Evolutionary conservation across 2,113 vertebrate species (phyloP).

Genomic region (Regulus satrapa): DNA sequence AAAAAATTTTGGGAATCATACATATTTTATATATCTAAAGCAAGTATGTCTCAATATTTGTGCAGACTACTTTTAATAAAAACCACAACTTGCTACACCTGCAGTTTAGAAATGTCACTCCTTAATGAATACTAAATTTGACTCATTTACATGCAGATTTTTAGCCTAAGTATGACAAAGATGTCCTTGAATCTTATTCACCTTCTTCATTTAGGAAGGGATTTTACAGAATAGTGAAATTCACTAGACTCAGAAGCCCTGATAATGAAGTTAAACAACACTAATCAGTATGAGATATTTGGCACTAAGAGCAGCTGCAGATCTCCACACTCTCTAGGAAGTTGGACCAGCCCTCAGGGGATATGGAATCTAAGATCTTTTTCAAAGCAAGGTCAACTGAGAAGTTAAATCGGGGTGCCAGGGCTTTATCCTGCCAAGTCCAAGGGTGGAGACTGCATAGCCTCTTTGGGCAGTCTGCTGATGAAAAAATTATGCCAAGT

Average conservation of each 20-base stretch:
- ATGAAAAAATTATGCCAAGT: background rate
- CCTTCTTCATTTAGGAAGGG: background rate
- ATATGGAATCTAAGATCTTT: background rate
- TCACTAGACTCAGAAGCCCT: background rate
- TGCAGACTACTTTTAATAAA: background rate
- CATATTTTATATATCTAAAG: background rate
- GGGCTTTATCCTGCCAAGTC: background rate
- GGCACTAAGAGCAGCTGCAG: background rate
- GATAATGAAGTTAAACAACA: background rate
- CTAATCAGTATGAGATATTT: background rate
- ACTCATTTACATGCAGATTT: background rate
- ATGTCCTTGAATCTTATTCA: background rate
- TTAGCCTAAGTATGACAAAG: background rate
- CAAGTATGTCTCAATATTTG: background rate
- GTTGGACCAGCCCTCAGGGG: background rate
- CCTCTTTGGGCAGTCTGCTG: background rate
- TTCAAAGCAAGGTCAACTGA: background rate
- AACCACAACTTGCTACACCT: background rate
- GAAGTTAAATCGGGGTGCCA: background rate
- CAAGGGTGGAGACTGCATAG: background rate
- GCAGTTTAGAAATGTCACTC: background rate
- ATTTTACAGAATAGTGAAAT: background rate
- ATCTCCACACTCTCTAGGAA: background rate
- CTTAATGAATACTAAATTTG: background rate
- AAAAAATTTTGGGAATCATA: background rate